Evolutionary conservation across 2,113 vertebrate genomes (phyloP).

Genomic region (Salvator merianae): DNA sequence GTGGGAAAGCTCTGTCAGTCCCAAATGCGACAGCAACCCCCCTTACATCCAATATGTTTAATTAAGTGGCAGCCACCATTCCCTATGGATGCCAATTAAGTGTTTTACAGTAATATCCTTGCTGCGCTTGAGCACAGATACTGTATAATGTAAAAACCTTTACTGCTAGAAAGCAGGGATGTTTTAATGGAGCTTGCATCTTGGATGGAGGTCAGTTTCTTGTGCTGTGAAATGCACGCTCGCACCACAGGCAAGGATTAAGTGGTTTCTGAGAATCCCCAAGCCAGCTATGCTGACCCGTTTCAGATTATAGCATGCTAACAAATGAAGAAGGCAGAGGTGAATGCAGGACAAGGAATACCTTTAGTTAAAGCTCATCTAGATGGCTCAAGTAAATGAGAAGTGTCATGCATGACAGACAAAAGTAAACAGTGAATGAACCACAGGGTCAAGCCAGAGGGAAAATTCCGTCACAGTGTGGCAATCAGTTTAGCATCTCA

Average conservation of each 20-base stretch:
- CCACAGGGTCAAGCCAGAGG: not conserved
- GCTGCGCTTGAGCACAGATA: too few species aligned
- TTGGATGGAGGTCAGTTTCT: not conserved
- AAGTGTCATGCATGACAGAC: slow-evolving; percentile 8
- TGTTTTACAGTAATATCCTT: too few species aligned
- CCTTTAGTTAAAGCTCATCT: slow-evolving; percentile 19
- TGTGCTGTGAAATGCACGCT: not conserved
- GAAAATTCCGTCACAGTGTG: slow-evolving; percentile 15
- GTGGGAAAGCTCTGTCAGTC: too few species aligned
- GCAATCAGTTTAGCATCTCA: not conserved
- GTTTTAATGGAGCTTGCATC: not conserved
- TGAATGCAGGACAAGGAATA: slow-evolving; percentile 18
- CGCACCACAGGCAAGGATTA: not conserved
- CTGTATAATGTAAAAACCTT: not conserved
- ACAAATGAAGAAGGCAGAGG: not conserved
- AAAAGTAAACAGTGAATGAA: slow-evolving; percentile 8
- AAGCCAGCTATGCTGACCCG: not conserved
- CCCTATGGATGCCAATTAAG: too few species aligned
- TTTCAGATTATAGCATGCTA: not conserved
- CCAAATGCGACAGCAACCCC: too few species aligned
- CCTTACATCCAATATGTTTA: too few species aligned
- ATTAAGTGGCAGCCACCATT: too few species aligned
- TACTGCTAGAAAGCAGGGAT: not conserved
- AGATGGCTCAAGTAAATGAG: slow-evolving; percentile 17
- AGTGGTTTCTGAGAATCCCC: not conserved